Percentiles rank a stretch among this genome's conserved stretches.
These are phyloP conservation scores for Cirrhinus mrigala DNA, from an alignment of 2,797 vertebrate species.

Conservation along the genomic window DNA sequence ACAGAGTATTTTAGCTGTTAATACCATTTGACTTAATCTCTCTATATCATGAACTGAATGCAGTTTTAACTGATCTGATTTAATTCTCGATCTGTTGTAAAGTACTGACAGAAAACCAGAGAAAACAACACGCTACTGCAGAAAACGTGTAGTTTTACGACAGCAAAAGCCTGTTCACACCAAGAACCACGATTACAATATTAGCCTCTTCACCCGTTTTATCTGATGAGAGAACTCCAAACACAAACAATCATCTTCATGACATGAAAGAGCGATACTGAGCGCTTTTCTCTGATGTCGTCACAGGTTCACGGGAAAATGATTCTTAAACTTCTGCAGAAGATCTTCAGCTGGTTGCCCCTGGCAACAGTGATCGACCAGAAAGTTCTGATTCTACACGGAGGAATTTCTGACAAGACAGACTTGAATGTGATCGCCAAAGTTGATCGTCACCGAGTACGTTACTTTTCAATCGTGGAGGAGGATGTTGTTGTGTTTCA, in stretches of 20 bases:
- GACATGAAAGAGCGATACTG: neutral
- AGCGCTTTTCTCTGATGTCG: neutral
- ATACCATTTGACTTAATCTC: neutral
- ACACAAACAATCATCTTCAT: neutral
- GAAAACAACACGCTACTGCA: too few relatives aligned
- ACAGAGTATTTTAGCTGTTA: neutral
- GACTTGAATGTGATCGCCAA: conserved; percentile 84
- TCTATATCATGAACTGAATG: neutral
- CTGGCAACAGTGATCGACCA: conserved; percentile 90
- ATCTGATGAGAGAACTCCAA: neutral
- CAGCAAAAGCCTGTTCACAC: neutral
- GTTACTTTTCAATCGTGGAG: neutral
- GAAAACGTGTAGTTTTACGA: too few relatives aligned
- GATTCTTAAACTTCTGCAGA: conserved; percentile 88
- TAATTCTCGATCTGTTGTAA: neutral
- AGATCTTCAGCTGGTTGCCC: conserved; percentile 93
- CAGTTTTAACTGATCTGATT: neutral
- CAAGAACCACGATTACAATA: neutral
- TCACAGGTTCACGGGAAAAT: conserved; percentile 87
- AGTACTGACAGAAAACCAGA: neutral
- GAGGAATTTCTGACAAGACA: conserved; percentile 90
- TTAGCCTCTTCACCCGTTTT: neutral
- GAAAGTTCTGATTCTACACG: conserved; percentile 91
- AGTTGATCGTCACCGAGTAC: conserved; percentile 88
- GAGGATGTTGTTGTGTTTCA: neutral